Evolutionary conservation across 2,797 vertebrate species (phyloP).

Genomic region (Glyptemys insculpta): DNA sequence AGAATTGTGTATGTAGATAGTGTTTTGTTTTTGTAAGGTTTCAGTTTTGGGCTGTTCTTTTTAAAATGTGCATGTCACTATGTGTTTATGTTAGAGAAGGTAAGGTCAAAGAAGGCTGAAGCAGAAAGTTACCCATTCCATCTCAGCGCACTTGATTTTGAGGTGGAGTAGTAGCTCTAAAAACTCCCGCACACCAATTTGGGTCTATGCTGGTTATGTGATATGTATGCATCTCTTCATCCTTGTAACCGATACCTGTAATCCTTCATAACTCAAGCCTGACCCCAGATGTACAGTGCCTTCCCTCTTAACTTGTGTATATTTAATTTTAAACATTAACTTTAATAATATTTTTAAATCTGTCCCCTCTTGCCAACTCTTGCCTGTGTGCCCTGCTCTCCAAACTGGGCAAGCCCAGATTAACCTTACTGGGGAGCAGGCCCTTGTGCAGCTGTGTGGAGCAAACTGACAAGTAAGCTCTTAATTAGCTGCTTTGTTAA

Average conservation of each 20-base stretch:
- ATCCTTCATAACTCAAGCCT: no score
- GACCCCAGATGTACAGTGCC: no score
- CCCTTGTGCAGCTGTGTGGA: background rate
- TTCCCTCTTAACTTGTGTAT: no score
- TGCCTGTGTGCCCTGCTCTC: background rate
- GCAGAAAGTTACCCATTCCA: background rate
- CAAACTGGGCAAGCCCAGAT: background rate
- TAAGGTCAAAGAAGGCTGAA: background rate
- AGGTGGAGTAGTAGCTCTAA: background rate
- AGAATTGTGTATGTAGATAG: background rate
- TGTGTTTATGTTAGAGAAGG: background rate
- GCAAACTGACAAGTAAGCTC: background rate
- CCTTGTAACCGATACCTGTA: no score
- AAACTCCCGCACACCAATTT: no score
- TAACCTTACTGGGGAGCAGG: background rate
- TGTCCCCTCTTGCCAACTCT: background rate
- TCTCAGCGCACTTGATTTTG: background rate
- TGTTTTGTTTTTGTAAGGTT: fast-evolving
- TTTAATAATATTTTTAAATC: no score
- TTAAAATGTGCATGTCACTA: background rate
- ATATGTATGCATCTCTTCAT: no score
- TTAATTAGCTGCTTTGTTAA: background rate
- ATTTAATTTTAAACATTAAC: no score
- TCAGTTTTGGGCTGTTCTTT: background rate
- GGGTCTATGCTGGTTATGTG: no score